A percentile compares a stretch with the other conserved stretches of the same genome.
Conservation (phyloP, 2,797 vertebrate genomes). For the Alcedo quadribrachys region DNA sequence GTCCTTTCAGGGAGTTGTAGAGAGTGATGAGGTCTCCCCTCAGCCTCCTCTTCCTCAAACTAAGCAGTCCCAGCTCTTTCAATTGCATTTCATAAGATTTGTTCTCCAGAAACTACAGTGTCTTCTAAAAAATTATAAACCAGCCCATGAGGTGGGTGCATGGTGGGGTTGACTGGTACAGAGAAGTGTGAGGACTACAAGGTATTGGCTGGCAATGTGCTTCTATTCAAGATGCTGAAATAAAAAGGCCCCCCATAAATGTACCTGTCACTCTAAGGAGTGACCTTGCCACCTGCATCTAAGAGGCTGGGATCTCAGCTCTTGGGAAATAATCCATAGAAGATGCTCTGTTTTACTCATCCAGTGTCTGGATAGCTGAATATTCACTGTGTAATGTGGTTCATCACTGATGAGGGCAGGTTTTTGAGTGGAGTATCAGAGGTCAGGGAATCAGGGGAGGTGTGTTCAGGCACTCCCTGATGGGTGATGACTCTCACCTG, state of each 20-base stretch:
- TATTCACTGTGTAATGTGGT: not conserved
- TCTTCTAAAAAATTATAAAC: not conserved
- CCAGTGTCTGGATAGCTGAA: not conserved
- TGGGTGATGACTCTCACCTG: not conserved
- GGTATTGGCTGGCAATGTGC: not conserved
- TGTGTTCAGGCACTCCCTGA: not conserved
- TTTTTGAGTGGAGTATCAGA: rapidly evolving
- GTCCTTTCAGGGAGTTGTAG: too few species aligned
- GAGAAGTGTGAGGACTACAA: not conserved
- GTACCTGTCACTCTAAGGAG: not conserved
- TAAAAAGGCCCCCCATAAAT: not conserved
- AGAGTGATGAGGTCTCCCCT: too few species aligned
- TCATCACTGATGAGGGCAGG: not conserved
- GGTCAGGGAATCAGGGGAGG: not conserved
- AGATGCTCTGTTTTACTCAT: not conserved
- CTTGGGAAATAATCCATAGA: not conserved
- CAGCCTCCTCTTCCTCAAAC: too few species aligned
- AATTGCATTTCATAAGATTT: too few species aligned
- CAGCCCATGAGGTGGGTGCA: rapidly evolving
- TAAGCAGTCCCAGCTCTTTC: too few species aligned
- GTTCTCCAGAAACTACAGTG: not conserved
- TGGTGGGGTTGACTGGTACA: not conserved
- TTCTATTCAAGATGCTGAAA: not conserved
- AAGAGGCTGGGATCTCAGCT: not conserved
- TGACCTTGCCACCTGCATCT: not conserved